Percentiles rank a stretch among this genome's conserved stretches.
Conservation (phyloP, 2,113 vertebrate species). For the Pollachius pollachius region DNA sequence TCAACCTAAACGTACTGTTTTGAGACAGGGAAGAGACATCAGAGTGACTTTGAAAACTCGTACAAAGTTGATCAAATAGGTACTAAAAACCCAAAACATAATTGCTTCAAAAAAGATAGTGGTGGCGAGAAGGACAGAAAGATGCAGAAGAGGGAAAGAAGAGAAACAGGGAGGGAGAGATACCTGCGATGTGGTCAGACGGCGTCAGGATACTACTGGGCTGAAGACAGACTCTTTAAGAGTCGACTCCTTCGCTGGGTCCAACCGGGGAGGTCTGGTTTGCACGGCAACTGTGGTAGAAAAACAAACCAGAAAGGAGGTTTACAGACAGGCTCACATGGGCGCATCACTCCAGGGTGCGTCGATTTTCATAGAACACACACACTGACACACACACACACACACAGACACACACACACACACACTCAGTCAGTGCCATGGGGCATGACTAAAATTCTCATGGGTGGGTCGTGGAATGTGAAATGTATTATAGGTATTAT, state of each 20-base stretch:
- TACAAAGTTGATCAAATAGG: neutral
- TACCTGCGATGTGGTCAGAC: constrained; percentile 66
- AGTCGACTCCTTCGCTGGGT: constrained; percentile 49
- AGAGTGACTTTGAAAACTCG: neutral
- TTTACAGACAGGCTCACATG: constrained; percentile 7
- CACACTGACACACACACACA: no score
- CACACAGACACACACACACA: no score
- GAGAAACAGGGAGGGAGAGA: neutral
- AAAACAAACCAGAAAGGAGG: constrained; percentile 23
- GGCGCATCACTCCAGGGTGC: no score
- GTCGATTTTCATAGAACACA: no score
- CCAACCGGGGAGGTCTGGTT: constrained; percentile 50
- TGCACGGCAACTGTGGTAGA: constrained; percentile 39
- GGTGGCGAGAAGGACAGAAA: no score
- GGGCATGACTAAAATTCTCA: no score
- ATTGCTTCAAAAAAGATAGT: neutral
- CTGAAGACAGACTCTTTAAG: constrained; percentile 35
- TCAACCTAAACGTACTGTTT: neutral
- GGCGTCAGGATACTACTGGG: constrained; percentile 53
- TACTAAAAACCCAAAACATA: neutral
- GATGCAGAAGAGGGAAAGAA: constrained; percentile 1
- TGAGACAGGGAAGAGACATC: neutral
- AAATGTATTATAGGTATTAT: no score
- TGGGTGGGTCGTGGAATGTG: no score
- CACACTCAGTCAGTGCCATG: no score